Evolutionary conservation across 2,113 vertebrate genomes (phyloP), one percentile per base, ranked within the genome.

Genomic region (Herpetotheres cachinnans): DNA sequence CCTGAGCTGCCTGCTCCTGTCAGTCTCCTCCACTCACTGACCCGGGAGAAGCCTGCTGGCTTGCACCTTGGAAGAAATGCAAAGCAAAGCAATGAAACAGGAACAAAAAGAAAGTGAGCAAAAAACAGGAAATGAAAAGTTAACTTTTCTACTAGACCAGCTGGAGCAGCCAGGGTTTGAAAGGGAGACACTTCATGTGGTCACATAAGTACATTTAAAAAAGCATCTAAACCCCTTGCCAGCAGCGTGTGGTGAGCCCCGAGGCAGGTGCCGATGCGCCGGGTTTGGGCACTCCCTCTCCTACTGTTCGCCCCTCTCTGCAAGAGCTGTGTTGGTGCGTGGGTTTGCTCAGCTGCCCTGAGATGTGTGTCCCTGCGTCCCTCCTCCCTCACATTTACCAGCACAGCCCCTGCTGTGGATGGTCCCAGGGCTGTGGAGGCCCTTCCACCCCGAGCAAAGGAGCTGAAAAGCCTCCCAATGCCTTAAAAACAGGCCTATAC

Each of bases 121-220:
- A 10, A 8, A 16, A 34, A 22, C 8, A 24, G 13, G 11, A 42
- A 54, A n/a, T 0, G 0, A 47, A 42, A 42, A 49, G 16, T 54
- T 47, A 82, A 38, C 25, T 62, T 82, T 88, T 44, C 20, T 61
- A 1, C 13, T 12, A n/a, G 21, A 49, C 4, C 16, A 32, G 13
- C 18, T 62, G 79, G 59, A 73, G 20, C 59, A 73, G 32, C 44
- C 13, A 42, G 17, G 6, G 11, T 32, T 85, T 79, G 55, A 47
- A 88, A 59, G 36, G 12, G 40, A 62, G 12, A 66, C 13, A 25
- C 7, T 47, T 91, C 13, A 16, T 5, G 11, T 21, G 29, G 40
- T 25, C 40, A 38, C 32, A 81, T 32, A 65, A 49, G 40, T 49
- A n/a, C 10, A 15, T 84, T 52, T 67, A 1, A 15, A 46, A 85